phyloP scores from a whole-genome alignment of 2,113 vertebrate genomes.

The Lophotis ruficrista region DNA sequence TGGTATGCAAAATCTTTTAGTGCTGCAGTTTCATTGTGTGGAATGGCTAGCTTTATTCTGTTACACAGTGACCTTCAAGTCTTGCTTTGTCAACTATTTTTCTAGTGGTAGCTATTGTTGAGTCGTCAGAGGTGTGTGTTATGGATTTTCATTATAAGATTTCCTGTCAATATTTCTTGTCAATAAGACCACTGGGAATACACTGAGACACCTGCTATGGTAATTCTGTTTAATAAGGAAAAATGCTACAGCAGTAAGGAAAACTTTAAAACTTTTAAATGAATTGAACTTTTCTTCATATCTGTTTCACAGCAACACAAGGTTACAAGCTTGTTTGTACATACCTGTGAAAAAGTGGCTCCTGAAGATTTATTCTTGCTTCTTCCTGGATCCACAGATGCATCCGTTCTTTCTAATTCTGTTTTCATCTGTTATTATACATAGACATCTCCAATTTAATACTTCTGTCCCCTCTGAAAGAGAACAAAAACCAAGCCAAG shows the following conservation, averaged over 20 bases:
- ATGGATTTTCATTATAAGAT: neutral
- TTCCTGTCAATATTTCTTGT: neutral
- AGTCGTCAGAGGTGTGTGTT: rapidly evolving
- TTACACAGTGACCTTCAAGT: neutral
- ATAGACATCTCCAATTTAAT: neutral
- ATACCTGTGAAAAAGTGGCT: neutral
- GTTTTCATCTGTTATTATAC: neutral
- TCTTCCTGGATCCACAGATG: neutral
- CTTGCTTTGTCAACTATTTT: neutral
- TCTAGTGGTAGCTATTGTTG: neutral
- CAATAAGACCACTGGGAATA: neutral
- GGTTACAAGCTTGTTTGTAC: neutral
- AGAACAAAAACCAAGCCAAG: neutral
- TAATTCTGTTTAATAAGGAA: neutral
- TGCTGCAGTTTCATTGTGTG: neutral
- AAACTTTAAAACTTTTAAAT: neutral
- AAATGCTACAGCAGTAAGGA: neutral
- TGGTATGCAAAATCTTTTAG: neutral
- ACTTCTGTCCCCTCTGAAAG: neutral
- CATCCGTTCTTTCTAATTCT: neutral
- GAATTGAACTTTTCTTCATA: neutral
- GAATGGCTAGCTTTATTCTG: neutral
- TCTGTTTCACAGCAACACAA: neutral
- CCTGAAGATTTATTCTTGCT: neutral
- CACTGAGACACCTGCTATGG: neutral